Evolutionary conservation across 1,140 invertebrate genomes (phyloP).

Genomic region (Pseudomyrmex gracilis): DNA sequence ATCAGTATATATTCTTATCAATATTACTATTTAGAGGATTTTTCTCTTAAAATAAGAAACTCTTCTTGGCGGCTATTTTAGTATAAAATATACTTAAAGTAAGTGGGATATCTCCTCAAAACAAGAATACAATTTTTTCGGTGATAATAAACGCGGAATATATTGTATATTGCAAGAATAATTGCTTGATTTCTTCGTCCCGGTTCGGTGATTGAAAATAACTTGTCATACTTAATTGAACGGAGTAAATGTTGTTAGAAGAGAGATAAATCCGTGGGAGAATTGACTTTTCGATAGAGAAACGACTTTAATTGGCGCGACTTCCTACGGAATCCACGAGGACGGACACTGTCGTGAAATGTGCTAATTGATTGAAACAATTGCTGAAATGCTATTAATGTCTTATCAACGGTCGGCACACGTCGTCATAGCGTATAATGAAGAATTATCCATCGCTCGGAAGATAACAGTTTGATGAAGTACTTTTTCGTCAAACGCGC

Average conservation of each 20-base stretch:
- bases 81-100: no score
- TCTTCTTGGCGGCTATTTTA: no score
- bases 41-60: no score
- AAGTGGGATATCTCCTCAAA: no score
- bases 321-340: conserved; percentile 42
- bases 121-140: no score
- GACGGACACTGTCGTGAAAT: conserved; percentile 51
- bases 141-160: background rate
- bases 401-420: conserved; percentile 72
- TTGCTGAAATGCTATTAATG: conserved; percentile 71
- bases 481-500: conserved; percentile 15
- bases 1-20: no score
- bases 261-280: conserved; percentile 69
- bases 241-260: background rate
- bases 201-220: background rate
- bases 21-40: no score
- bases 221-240: conserved; percentile 18
- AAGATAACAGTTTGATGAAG: conserved; percentile 14
- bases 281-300: conserved; percentile 66
- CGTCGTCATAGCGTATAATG: conserved; percentile 29
- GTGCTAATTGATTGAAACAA: conserved; percentile 75
- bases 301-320: conserved; percentile 75
- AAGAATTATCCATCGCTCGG: conserved; percentile 5
- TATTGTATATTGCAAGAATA: background rate
- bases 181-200: background rate